phyloP scores from a whole-genome alignment of 2,797 vertebrate genomes.

The Clarias pachynema region DNA sequence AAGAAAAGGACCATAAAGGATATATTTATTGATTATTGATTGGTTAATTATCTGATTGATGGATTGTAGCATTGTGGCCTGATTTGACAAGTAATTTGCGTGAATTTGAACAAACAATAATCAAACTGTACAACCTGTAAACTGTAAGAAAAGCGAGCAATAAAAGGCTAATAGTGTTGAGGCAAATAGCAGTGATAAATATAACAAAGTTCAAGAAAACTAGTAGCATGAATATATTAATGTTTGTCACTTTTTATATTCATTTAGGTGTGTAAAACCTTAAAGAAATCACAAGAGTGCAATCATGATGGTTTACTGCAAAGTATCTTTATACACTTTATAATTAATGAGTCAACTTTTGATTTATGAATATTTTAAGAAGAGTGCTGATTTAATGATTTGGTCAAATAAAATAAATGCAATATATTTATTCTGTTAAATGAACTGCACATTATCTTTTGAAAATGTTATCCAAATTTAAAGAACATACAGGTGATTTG shows the following conservation, averaged over 20 bases:
- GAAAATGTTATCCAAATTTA: background rate
- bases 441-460: background rate
- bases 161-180: background rate
- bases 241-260: background rate
- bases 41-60: too few relatives aligned
- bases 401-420: background rate
- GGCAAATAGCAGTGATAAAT: background rate
- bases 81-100: background rate
- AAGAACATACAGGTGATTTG: background rate
- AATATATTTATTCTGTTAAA: background rate
- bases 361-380: background rate
- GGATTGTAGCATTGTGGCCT: background rate
- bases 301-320: background rate
- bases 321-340: background rate
- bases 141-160: background rate
- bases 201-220: background rate
- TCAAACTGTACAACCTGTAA: background rate
- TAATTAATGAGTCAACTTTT: background rate
- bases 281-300: background rate
- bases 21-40: background rate
- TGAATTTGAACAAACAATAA: background rate
- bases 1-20: background rate
- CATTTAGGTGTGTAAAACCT: background rate
- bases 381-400: background rate
- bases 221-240: background rate